Percentiles rank a stretch among this genome's conserved stretches.
phyloP scores from a whole-genome alignment of 2,113 vertebrate genomes.

The Sceloporus tristichus region DNA sequence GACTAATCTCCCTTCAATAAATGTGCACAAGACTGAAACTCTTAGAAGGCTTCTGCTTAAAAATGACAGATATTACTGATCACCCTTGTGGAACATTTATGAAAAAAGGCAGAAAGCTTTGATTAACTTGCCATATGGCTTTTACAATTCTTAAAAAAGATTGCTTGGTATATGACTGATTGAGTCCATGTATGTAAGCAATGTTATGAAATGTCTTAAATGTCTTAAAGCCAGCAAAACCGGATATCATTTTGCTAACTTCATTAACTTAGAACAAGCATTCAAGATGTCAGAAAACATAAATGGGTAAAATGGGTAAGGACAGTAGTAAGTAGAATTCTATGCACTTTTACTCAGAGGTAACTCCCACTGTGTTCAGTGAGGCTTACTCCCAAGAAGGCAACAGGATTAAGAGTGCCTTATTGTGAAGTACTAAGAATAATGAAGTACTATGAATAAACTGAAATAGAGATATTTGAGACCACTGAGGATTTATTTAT shows the following conservation, averaged over 20 bases:
- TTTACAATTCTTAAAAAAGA: conserved; percentile 10
- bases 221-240: conserved; percentile 4
- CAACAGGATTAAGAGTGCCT: neutral
- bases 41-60: conserved; percentile 31
- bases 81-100: conserved; percentile 14
- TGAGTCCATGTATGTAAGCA: neutral
- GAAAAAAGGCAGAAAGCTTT: neutral
- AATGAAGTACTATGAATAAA: neutral
- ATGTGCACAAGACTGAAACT: neutral
- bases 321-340: neutral
- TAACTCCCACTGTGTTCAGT: neutral
- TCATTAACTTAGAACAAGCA: neutral
- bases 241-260: conserved; percentile 4
- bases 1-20: neutral
- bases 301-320: neutral
- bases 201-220: neutral
- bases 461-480: neutral
- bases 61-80: conserved; percentile 53
- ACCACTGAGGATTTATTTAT: neutral
- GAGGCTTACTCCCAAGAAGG: neutral
- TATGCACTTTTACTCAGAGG: neutral
- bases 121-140: neutral
- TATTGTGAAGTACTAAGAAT: neutral
- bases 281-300: neutral
- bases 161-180: neutral